Percentiles rank a stretch among this genome's conserved stretches.
phyloP scores from a whole-genome alignment of 2,797 vertebrate genomes.

The Mormyrus hasselquistii region DNA sequence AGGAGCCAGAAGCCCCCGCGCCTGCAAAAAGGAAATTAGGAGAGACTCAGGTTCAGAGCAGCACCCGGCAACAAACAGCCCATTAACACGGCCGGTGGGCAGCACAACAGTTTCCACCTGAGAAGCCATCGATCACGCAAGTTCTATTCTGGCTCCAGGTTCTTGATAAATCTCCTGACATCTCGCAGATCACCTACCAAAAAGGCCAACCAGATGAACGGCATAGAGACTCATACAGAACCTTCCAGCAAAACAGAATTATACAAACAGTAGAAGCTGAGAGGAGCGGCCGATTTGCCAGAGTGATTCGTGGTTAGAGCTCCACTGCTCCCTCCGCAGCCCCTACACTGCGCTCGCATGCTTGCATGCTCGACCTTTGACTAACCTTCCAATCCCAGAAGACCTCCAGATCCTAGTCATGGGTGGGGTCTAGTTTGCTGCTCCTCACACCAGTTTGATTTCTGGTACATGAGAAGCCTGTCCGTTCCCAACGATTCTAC shows the following conservation, averaged over 20 bases:
- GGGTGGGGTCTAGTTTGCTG: slow-evolving; percentile 29
- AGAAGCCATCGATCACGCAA: slow-evolving; percentile 10
- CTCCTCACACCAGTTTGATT: slow-evolving; percentile 57
- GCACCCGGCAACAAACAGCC: background rate
- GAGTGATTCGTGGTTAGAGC: background rate
- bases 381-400: background rate
- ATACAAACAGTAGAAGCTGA: background rate
- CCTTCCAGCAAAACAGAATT: background rate
- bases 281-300: background rate
- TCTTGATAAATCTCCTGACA: background rate
- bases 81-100: background rate
- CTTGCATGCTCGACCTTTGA: background rate
- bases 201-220: background rate
- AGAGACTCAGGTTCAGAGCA: background rate
- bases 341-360: background rate
- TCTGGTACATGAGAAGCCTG: slow-evolving; percentile 55
- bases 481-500: slow-evolving; percentile 45
- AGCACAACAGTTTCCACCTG: background rate
- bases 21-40: background rate
- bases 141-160: background rate
- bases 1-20: background rate
- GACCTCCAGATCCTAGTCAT: background rate
- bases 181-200: background rate
- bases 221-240: background rate
- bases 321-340: background rate